Conservation (phyloP, 2,888 invertebrate species). For the Caradrina clavipalpis region DNA sequence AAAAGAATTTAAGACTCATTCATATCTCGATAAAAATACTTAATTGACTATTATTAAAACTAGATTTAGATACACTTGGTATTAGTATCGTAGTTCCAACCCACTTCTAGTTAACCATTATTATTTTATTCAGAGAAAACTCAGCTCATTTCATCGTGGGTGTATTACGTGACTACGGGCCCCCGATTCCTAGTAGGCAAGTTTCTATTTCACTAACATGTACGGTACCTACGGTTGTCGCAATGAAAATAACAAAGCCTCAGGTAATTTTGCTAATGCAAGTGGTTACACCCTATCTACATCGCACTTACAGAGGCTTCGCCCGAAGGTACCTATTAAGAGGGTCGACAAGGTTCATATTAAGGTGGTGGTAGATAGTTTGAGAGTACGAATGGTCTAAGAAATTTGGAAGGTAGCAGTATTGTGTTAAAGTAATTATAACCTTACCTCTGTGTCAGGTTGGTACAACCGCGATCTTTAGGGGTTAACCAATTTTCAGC, state of each 20-base stretch:
- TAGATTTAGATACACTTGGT: constrained; percentile 5
- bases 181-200: constrained; percentile 51
- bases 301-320: constrained; percentile 84
- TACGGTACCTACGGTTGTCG: constrained; percentile 77
- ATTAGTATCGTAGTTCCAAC: constrained; percentile 3
- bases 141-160: constrained; percentile 36
- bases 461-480: neutral
- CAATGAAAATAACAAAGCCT: constrained; percentile 90
- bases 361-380: constrained; percentile 72
- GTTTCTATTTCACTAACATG: constrained; percentile 72
- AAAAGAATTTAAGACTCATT: neutral
- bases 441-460: constrained; percentile 12
- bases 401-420: constrained; percentile 53
- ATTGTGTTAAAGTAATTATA: constrained; percentile 32
- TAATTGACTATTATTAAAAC: constrained; percentile 11
- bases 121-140: constrained; percentile 39
- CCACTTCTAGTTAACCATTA: constrained; percentile 9
- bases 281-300: constrained; percentile 89
- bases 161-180: constrained; percentile 58
- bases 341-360: constrained; percentile 85
- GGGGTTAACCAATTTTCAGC: neutral
- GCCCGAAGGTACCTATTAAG: constrained; percentile 86
- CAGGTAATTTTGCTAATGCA: constrained; percentile 91
- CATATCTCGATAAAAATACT: neutral
- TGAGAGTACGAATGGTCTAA: constrained; percentile 66